These are phyloP conservation scores for Diachasmimorpha longicaudata DNA, from an alignment of 1,140 invertebrate genomes.

Conservation along the genomic window DNA sequence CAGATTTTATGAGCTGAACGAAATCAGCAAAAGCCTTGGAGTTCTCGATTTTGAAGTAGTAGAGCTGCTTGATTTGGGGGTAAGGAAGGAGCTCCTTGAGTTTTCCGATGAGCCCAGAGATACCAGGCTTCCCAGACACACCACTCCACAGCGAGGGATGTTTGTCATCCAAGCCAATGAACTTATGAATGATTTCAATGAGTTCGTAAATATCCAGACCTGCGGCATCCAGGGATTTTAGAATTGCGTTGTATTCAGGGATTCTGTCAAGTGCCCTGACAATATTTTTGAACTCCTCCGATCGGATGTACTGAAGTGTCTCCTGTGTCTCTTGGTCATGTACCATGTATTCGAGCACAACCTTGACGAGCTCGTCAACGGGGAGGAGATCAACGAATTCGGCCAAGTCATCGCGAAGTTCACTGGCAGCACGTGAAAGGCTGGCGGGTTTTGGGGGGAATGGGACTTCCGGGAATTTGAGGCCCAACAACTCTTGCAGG, in stretches of 20 bases:
- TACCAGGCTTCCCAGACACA: background rate
- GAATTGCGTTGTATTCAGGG: constrained; percentile 25
- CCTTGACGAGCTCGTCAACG: background rate
- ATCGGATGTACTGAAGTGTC: constrained; percentile 20
- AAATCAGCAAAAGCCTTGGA: constrained; percentile 22
- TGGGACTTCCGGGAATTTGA: constrained; percentile 7
- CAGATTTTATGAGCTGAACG: constrained; percentile 11
- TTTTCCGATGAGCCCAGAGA: constrained; percentile 14
- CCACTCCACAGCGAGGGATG: background rate
- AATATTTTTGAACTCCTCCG: constrained; percentile 23
- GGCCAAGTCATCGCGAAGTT: background rate
- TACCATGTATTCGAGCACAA: background rate
- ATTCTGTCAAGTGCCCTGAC: constrained; percentile 24
- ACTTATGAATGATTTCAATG: constrained; percentile 26
- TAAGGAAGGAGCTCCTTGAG: constrained; percentile 22
- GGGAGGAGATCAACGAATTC: background rate
- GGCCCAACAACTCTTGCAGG: constrained; percentile 25
- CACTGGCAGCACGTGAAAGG: background rate
- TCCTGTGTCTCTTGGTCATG: constrained; percentile 25
- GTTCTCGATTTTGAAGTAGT: constrained; percentile 25
- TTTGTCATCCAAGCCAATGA: constrained; percentile 17
- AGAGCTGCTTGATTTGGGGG: constrained; percentile 25
- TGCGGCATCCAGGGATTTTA: constrained; percentile 1
- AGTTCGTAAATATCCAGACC: constrained; percentile 21
- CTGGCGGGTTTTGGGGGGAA: constrained; percentile 6